Base-by-base conservation (phyloP, 2,797 vertebrate genomes). In the Enteromius argenteus region DNA sequence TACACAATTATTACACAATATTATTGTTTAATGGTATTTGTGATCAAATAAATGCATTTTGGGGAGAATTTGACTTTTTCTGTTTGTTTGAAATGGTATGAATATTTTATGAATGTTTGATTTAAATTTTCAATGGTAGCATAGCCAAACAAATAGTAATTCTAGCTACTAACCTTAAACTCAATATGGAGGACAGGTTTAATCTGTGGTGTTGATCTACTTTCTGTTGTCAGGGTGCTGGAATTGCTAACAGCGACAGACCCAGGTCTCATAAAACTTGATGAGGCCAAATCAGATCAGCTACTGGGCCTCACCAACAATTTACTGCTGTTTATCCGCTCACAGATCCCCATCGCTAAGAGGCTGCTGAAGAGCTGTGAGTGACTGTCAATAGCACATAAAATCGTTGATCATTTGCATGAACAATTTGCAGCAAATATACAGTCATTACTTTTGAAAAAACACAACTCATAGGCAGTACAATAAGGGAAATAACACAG, bases 261-360 rank as follows among this genome's bases (percentile, higher is more conserved):
- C 81, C 94, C 94, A 0, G 88, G 89, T 86, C 87, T 86, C 0
- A 91, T 95, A 86, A 91, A 73, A 44, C 91, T 95, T 86, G 95
- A 95, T 3, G 93, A 94, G 80, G 86, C 89, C 32, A 95, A 94
- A 91, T 91, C 93, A 4, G 92, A 94, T 23, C 94, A 95, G 89
- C 91, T 95, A 73, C 89, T 95, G 66, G 88, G 83, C 76, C 90
- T 94, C 79, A 89, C 93, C 86, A 90, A 93, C 91, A 94, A 92
- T 89, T 86, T 95, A 91, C 90, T 94, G 37, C 89, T 91, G 79
- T 91, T 95, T 3, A 60, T 95, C 83, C 86, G 89, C 86, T 94
- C 94, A 0, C 94, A 95, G 89, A 94, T 90, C 1, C 95, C 94
- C 0, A 85, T 93, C 9, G 92, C 93, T 42, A 94, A 90, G 88